Conservation (phyloP, 1,140 invertebrate genomes). For the Apis mellifera region DNA sequence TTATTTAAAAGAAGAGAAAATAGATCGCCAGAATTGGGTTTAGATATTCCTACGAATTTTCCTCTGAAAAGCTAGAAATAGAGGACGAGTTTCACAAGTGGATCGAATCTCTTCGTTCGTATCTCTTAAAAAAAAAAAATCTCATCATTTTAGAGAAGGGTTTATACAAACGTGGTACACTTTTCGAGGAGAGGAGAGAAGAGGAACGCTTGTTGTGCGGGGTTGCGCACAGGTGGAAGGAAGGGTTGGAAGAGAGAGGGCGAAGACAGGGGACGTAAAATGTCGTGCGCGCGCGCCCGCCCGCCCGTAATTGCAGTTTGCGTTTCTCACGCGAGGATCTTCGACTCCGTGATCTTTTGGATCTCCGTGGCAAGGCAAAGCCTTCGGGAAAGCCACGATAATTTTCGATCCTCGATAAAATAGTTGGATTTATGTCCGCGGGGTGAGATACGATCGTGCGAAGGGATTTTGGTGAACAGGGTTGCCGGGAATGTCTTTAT, state of each 20-base stretch:
- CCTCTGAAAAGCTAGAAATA: too few species aligned
- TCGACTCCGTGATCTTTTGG: constrained; percentile 57
- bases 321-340: constrained; percentile 66
- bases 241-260: neutral
- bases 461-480: constrained; percentile 40
- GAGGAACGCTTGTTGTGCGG: neutral
- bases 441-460: constrained; percentile 31
- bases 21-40: too few species aligned
- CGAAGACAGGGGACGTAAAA: constrained; percentile 51
- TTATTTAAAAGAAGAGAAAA: too few species aligned
- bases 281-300: constrained; percentile 61
- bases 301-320: constrained; percentile 67
- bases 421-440: constrained; percentile 56
- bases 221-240: neutral
- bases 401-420: constrained; percentile 62
- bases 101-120: too few species aligned
- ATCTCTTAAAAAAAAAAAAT: constrained; percentile 1
- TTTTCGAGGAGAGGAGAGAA: constrained; percentile 1
- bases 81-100: too few species aligned
- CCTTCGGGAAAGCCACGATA: constrained; percentile 38
- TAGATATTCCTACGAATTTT: too few species aligned
- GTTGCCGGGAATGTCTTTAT: neutral
- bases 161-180: constrained; percentile 20
- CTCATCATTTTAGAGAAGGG: constrained; percentile 1
- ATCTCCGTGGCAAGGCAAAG: constrained; percentile 36